Evolutionary conservation across 2,113 vertebrate species (phyloP).

Genomic region (Lutjanus erythropterus): DNA sequence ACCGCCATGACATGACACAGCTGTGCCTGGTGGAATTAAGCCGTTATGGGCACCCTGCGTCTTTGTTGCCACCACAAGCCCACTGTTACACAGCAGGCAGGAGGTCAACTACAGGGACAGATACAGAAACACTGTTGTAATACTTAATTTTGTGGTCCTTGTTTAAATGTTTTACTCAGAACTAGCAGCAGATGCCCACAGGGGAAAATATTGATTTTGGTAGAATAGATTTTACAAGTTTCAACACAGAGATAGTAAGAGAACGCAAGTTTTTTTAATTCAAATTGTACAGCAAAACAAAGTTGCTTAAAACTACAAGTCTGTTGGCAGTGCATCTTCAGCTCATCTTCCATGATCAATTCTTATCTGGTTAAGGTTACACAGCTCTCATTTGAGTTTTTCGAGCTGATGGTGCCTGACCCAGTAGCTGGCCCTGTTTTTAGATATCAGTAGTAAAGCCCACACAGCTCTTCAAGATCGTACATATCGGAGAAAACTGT

Average conservation of each 20-base stretch:
- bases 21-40: too few species aligned
- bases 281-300: neutral
- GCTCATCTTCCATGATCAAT: neutral
- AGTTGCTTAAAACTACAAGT: neutral
- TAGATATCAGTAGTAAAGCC: constrained; percentile 22
- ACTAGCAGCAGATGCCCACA: neutral
- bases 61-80: too few species aligned
- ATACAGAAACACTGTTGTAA: neutral
- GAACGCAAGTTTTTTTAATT: neutral
- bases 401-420: neutral
- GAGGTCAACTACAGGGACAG: neutral
- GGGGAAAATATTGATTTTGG: neutral
- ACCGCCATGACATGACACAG: too few species aligned
- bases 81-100: neutral
- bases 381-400: neutral
- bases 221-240: neutral
- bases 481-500: neutral
- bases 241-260: neutral
- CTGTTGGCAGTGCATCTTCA: neutral
- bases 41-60: too few species aligned
- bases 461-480: neutral
- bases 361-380: neutral
- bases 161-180: neutral
- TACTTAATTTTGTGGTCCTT: neutral
- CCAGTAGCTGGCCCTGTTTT: neutral